Evolutionary conservation across 1,140 invertebrate genomes (phyloP).

Genomic region (Dendroctonus ponderosae): DNA sequence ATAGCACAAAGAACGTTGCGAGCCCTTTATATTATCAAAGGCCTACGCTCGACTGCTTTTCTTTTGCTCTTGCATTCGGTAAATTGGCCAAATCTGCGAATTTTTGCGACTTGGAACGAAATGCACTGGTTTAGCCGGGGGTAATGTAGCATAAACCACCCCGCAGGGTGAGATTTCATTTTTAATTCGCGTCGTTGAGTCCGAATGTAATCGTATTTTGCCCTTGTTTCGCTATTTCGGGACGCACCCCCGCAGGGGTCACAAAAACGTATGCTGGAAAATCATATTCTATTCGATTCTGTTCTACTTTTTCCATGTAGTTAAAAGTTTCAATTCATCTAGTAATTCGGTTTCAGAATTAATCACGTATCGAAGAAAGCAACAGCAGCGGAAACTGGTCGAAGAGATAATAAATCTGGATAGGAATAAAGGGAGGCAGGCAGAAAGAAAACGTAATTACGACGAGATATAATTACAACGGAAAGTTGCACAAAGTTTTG

Average conservation of each 20-base stretch:
- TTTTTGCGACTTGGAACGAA: conserved; percentile 31
- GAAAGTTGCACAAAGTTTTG: conserved; percentile 50
- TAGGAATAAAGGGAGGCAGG: conserved; percentile 40
- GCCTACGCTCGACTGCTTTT: conserved; percentile 14
- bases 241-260: not conserved
- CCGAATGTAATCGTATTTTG: conserved; percentile 2
- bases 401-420: conserved; percentile 43
- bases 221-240: conserved; percentile 1
- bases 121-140: conserved; percentile 13
- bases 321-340: conserved; percentile 8
- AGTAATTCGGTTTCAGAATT: conserved; percentile 20
- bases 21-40: conserved; percentile 20
- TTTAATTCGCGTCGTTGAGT: conserved; percentile 39
- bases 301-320: no score
- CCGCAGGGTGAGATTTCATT: conserved; percentile 43
- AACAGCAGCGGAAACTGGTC: conserved; percentile 28
- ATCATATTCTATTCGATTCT: no score
- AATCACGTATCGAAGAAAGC: conserved; percentile 30
- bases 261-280: no score
- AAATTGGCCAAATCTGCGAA: conserved; percentile 35
- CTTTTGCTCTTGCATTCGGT: conserved; percentile 14
- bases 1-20: conserved; percentile 6
- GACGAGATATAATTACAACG: conserved; percentile 50
- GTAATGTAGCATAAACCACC: conserved; percentile 47
- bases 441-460: conserved; percentile 45